These are phyloP conservation scores for Thalpophila matura DNA, from an alignment of 2,888 invertebrate genomes.

Conservation along the genomic window DNA sequence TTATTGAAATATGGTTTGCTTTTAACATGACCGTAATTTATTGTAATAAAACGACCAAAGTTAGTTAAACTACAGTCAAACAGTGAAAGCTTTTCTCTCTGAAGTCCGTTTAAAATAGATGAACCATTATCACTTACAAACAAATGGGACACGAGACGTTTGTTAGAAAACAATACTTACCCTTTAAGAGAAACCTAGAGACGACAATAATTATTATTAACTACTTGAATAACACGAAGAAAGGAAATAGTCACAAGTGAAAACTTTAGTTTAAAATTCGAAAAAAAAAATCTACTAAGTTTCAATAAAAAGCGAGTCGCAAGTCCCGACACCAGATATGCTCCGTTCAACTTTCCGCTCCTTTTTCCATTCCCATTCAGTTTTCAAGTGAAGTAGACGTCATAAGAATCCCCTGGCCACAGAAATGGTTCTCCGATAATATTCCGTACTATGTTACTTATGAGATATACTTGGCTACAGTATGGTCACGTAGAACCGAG, in stretches of 20 bases:
- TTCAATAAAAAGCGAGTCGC: constrained; percentile 36
- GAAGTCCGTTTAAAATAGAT: too few relatives aligned
- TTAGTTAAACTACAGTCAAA: too few relatives aligned
- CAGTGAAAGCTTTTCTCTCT: too few relatives aligned
- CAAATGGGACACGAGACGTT: too few relatives aligned
- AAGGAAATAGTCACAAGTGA: constrained; percentile 5
- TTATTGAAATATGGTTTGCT: too few relatives aligned
- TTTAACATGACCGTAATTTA: too few relatives aligned
- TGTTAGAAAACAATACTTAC: too few relatives aligned
- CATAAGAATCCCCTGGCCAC: constrained; percentile 52
- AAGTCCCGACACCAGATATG: constrained; percentile 44
- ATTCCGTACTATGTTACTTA: constrained; percentile 39
- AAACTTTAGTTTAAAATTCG: constrained; percentile 24
- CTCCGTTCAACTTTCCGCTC: constrained; percentile 24
- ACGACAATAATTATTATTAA: too few relatives aligned
- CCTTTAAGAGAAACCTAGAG: too few relatives aligned
- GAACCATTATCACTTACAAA: too few relatives aligned
- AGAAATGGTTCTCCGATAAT: constrained; percentile 47
- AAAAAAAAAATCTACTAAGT: constrained; percentile 30
- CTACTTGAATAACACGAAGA: background rate
- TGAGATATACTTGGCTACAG: constrained; percentile 27
- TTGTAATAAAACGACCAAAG: too few relatives aligned
- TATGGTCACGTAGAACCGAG: constrained; percentile 63
- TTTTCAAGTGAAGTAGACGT: constrained; percentile 52
- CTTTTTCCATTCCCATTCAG: constrained; percentile 43